Percentiles rank a stretch among this genome's conserved stretches.
Evolutionary conservation across 2,113 vertebrate genomes (phyloP).

Genomic region (Gobius niger): DNA sequence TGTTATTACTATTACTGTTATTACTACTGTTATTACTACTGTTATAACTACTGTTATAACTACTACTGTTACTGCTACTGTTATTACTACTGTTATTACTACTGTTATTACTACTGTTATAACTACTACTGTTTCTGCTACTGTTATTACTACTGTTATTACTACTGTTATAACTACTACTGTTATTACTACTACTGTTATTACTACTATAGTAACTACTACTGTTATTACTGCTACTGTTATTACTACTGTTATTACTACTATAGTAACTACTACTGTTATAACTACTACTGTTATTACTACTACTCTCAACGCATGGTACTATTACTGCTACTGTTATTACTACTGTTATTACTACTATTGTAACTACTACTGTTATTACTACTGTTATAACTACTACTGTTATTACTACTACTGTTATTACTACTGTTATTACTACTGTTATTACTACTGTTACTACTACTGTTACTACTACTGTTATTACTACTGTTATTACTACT

Average conservation of each 20-base stretch:
- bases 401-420: neutral
- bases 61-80: neutral
- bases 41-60: neutral
- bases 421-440: neutral
- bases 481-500: too few relatives aligned
- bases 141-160: too few relatives aligned
- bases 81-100: neutral
- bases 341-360: neutral
- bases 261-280: neutral
- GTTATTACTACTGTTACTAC: neutral
- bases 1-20: neutral
- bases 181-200: too few relatives aligned
- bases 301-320: neutral
- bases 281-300: neutral
- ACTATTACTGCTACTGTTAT: neutral
- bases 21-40: neutral
- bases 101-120: neutral
- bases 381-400: neutral
- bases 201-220: too few relatives aligned
- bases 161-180: too few relatives aligned
- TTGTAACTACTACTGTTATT: neutral
- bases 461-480: neutral
- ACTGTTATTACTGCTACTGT: slow-evolving; percentile 81
- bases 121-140: too few relatives aligned
- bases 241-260: slow-evolving; percentile 78